These are phyloP conservation scores for Leptinotarsa juncta DNA, from an alignment of 2,888 invertebrate species.

Conservation along the genomic window DNA sequence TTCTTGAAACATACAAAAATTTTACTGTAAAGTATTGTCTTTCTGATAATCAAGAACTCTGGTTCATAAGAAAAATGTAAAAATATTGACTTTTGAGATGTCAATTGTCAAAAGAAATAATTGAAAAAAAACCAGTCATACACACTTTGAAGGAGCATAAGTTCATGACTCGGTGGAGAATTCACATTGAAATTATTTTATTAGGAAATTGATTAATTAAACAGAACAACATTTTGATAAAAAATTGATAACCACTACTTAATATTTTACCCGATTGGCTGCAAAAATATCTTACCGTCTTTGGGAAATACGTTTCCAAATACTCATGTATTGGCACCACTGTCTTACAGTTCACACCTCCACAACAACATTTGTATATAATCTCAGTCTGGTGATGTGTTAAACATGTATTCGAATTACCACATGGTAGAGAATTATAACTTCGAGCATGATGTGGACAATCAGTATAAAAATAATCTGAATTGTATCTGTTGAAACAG, in stretches of 20 bases:
- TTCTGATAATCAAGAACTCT: too few relatives aligned
- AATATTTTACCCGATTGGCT: slow-evolving; percentile 33
- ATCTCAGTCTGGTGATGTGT: slow-evolving; percentile 41
- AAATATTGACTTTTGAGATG: too few relatives aligned
- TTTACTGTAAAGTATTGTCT: too few relatives aligned
- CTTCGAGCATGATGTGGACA: slow-evolving; percentile 29
- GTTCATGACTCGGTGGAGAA: background rate
- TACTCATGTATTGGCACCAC: slow-evolving; percentile 64
- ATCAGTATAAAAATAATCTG: slow-evolving; percentile 28
- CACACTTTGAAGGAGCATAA: background rate
- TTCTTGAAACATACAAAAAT: too few relatives aligned
- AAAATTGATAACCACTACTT: slow-evolving; percentile 12
- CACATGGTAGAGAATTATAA: slow-evolving; percentile 32
- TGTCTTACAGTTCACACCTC: slow-evolving; percentile 54
- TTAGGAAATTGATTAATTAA: background rate
- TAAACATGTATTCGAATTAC: slow-evolving; percentile 31
- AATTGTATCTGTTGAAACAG: slow-evolving; percentile 38
- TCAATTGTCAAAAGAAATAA: too few relatives aligned
- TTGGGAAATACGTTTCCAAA: slow-evolving; percentile 64
- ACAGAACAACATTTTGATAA: slow-evolving; percentile 8
- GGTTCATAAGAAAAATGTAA: too few relatives aligned
- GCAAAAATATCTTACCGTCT: slow-evolving; percentile 59
- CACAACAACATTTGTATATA: slow-evolving; percentile 59
- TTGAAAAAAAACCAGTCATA: background rate
- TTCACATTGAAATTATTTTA: background rate